These are phyloP conservation scores for Zaprionus inermis DNA, from an alignment of 1,140 invertebrate genomes.

Conservation along the genomic window DNA sequence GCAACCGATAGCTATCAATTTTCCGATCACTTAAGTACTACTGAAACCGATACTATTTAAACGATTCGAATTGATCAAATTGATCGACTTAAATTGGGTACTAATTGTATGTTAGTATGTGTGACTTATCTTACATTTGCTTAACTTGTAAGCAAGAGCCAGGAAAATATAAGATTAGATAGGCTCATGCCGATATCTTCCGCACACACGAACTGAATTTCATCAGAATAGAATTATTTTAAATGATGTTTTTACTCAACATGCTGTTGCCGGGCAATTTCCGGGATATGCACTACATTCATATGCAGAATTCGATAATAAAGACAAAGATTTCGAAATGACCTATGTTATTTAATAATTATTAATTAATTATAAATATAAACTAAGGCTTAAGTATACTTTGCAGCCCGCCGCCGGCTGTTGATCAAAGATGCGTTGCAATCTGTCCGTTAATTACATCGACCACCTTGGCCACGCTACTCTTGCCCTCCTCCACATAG, in stretches of 20 bases:
- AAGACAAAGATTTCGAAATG: background rate
- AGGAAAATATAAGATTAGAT: slow-evolving; percentile 17
- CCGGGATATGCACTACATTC: background rate
- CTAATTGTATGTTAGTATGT: slow-evolving; percentile 1
- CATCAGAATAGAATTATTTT: slow-evolving; percentile 3
- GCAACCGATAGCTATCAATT: background rate
- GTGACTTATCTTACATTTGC: background rate
- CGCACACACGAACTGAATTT: slow-evolving; percentile 14
- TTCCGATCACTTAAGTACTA: background rate
- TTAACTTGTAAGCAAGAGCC: slow-evolving; percentile 2
- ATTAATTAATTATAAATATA: background rate
- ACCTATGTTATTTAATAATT: background rate
- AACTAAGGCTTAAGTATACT: slow-evolving; percentile 8
- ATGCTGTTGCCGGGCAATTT: background rate
- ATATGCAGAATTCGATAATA: background rate
- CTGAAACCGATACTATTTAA: slow-evolving; percentile 7
- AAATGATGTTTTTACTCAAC: background rate
- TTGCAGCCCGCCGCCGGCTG: too few species aligned
- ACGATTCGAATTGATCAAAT: slow-evolving; percentile 20
- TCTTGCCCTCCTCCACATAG: slow-evolving; percentile 47
- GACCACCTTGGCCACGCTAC: slow-evolving; percentile 51
- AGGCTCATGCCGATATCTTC: background rate
- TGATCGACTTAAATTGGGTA: slow-evolving; percentile 7
- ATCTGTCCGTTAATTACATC: slow-evolving; percentile 58
- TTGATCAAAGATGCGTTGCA: slow-evolving; percentile 50